A percentile compares a stretch with the other conserved stretches of the same genome.
phyloP scores from a whole-genome alignment of 2,113 vertebrate species.

The Clupea harengus region DNA sequence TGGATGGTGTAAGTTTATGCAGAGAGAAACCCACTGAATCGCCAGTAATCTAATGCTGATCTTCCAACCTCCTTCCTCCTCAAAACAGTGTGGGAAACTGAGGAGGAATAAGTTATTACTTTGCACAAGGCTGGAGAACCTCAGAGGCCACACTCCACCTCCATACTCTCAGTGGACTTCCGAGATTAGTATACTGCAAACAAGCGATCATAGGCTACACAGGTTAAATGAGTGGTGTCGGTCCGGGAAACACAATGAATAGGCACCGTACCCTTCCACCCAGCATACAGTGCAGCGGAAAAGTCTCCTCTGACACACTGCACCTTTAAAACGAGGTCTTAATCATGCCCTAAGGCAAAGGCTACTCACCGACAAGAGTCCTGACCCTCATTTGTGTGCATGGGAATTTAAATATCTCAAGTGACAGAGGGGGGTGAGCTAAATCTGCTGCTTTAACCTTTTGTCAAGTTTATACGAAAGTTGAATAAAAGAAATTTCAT shows the following conservation, averaged over 20 bases:
- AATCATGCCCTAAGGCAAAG: slow-evolving; percentile 8
- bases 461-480: background rate
- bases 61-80: background rate
- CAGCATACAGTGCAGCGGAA: background rate
- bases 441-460: background rate
- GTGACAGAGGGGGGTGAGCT: background rate
- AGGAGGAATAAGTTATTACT: background rate
- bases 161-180: slow-evolving; percentile 22
- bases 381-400: background rate
- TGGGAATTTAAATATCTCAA: slow-evolving; percentile 5
- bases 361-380: background rate
- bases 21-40: background rate
- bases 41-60: background rate
- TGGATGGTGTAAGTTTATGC: background rate
- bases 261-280: background rate
- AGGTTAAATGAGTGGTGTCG: background rate
- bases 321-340: background rate
- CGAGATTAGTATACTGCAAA: slow-evolving; percentile 27
- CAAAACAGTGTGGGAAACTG: background rate
- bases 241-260: background rate
- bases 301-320: background rate
- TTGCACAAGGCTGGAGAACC: slow-evolving; percentile 22
- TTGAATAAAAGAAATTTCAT: slow-evolving; percentile 8
- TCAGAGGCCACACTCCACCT: slow-evolving; percentile 27
- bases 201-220: background rate